phyloP scores from a whole-genome alignment of 2,888 invertebrate species.

The Pollenia angustigena region DNA sequence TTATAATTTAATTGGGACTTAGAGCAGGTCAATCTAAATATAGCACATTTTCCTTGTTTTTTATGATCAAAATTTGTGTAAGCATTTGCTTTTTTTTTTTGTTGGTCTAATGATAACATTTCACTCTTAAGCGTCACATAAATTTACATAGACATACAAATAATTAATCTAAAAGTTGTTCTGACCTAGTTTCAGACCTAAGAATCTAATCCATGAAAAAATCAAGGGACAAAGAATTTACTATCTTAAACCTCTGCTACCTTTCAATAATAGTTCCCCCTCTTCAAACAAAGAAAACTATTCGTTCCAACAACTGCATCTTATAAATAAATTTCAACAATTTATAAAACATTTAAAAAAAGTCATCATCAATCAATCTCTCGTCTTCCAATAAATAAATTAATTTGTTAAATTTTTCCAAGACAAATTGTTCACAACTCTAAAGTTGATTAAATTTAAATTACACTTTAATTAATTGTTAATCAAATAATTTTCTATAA shows the following conservation, averaged over 20 bases:
- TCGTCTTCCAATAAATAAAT: constrained; percentile 9
- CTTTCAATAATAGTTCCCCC: neutral
- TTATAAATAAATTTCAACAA: constrained; percentile 15
- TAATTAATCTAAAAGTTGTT: too few relatives aligned
- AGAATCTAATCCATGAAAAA: too few relatives aligned
- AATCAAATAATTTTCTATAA: constrained; percentile 54
- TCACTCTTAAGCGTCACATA: too few relatives aligned
- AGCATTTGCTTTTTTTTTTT: too few relatives aligned
- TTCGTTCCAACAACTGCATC: neutral
- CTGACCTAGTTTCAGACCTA: too few relatives aligned
- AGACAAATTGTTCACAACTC: constrained; percentile 63
- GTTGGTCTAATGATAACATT: too few relatives aligned
- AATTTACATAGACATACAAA: too few relatives aligned
- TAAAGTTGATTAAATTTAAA: constrained; percentile 44
- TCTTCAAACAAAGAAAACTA: neutral
- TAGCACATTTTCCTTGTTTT: too few relatives aligned
- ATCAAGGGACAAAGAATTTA: neutral
- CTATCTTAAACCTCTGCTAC: neutral
- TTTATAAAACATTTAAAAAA: constrained; percentile 3
- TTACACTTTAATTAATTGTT: constrained; percentile 59
- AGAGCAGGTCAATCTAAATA: too few relatives aligned
- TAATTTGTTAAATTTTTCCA: constrained; percentile 21
- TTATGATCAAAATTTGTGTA: too few relatives aligned
- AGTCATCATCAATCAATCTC: constrained; percentile 30
- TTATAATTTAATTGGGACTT: too few relatives aligned